These are phyloP conservation scores for Campylorhamphus procurvoides DNA, from an alignment of 2,113 vertebrate species.

Conservation along the genomic window DNA sequence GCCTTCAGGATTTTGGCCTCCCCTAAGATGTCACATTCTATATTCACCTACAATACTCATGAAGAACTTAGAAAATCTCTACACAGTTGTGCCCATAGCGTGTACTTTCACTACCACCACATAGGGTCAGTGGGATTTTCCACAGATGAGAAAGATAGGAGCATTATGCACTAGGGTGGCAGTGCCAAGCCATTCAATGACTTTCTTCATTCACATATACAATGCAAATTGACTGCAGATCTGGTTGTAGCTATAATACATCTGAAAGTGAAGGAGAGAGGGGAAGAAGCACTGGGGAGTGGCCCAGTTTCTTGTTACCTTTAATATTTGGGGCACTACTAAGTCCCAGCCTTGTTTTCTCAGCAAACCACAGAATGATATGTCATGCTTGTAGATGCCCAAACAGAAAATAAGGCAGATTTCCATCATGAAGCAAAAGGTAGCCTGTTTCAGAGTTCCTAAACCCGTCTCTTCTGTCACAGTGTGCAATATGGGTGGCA, in stretches of 20 bases:
- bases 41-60: neutral
- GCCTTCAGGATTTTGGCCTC: neutral
- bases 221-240: neutral
- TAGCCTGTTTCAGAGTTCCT: neutral
- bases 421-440: neutral
- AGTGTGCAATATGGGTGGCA: neutral
- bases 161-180: neutral
- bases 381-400: neutral
- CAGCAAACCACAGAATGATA: neutral
- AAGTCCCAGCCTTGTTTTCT: neutral
- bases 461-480: neutral
- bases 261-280: neutral
- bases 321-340: neutral
- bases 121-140: neutral
- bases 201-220: neutral
- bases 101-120: neutral
- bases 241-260: neutral
- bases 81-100: neutral
- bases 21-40: neutral
- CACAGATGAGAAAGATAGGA: neutral
- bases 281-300: neutral
- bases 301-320: neutral
- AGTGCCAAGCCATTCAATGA: neutral
- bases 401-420: neutral
- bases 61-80: neutral